A percentile compares a stretch with the other conserved stretches of the same genome.
phyloP scores from a whole-genome alignment of 2,888 invertebrate genomes.

The Melanophora roralis region DNA sequence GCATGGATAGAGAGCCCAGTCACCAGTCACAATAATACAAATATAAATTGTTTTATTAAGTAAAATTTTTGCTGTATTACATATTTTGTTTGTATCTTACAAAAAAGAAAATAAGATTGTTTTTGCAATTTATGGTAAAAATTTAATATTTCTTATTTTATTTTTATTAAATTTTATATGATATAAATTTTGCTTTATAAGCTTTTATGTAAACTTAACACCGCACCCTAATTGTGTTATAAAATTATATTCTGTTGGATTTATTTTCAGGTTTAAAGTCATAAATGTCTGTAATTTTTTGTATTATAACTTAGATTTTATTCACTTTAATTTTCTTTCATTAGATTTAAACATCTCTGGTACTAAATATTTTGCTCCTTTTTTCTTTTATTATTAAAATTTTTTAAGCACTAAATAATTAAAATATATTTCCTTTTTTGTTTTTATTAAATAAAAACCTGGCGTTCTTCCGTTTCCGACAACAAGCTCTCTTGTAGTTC shows the following conservation, averaged over 20 bases:
- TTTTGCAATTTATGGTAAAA: constrained; percentile 29
- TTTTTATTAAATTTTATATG: neutral
- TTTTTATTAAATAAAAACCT: too few species aligned
- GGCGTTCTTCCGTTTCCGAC: constrained; percentile 58
- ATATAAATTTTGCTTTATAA: neutral
- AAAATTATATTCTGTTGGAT: neutral
- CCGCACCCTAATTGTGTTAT: constrained; percentile 42
- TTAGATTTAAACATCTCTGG: too few species aligned
- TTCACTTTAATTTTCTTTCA: neutral
- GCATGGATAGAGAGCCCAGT: constrained; percentile 41
- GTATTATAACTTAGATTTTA: constrained; percentile 14
- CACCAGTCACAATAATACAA: constrained; percentile 22
- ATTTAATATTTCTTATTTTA: neutral
- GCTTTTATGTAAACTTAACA: constrained; percentile 2
- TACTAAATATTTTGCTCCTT: too few species aligned
- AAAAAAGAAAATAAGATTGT: neutral
- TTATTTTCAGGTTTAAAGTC: constrained; percentile 22
- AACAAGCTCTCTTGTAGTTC: constrained; percentile 61
- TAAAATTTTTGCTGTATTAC: constrained; percentile 4
- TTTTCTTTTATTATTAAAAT: neutral
- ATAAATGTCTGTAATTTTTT: constrained; percentile 6
- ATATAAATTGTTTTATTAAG: neutral
- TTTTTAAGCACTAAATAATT: neutral
- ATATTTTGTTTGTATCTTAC: neutral
- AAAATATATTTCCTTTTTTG: neutral